A percentile compares a stretch with the other conserved stretches of the same genome.
Conservation (phyloP, 2,888 invertebrate genomes). For the Megastigmus dorsalis region DNA sequence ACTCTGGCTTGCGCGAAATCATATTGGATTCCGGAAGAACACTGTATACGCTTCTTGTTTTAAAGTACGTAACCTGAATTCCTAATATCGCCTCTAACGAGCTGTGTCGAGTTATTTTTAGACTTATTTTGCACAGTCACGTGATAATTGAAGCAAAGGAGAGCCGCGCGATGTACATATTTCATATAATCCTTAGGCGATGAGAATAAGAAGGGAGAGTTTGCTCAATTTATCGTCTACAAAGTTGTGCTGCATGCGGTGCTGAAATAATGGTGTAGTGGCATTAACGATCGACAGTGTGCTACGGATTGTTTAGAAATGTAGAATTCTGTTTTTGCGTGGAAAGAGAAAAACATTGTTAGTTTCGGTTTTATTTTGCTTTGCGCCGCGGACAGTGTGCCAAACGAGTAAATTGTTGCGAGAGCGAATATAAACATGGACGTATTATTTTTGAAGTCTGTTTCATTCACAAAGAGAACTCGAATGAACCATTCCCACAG, state of each 20-base stretch:
- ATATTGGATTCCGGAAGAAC: slow-evolving; percentile 1
- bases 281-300: no score
- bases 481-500: no score
- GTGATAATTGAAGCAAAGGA: slow-evolving; percentile 25
- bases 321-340: no score
- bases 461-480: no score
- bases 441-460: no score
- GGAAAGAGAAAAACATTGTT: no score
- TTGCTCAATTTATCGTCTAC: not conserved
- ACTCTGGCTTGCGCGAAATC: not conserved
- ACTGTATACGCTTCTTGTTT: slow-evolving; percentile 27
- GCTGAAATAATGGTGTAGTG: no score
- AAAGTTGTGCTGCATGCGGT: not conserved
- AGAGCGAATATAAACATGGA: no score
- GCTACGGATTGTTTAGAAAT: no score
- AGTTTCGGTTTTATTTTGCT: no score
- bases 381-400: no score
- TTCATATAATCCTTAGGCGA: not conserved
- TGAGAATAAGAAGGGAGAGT: slow-evolving; percentile 3
- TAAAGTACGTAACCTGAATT: slow-evolving; percentile 38
- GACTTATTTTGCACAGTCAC: slow-evolving; percentile 27
- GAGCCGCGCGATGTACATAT: not conserved
- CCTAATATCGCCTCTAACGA: slow-evolving; percentile 34
- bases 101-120: slow-evolving; percentile 38
- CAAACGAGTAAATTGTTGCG: no score